These are phyloP conservation scores for Azemiops feae DNA, from an alignment of 2,113 vertebrate species.

Conservation along the genomic window DNA sequence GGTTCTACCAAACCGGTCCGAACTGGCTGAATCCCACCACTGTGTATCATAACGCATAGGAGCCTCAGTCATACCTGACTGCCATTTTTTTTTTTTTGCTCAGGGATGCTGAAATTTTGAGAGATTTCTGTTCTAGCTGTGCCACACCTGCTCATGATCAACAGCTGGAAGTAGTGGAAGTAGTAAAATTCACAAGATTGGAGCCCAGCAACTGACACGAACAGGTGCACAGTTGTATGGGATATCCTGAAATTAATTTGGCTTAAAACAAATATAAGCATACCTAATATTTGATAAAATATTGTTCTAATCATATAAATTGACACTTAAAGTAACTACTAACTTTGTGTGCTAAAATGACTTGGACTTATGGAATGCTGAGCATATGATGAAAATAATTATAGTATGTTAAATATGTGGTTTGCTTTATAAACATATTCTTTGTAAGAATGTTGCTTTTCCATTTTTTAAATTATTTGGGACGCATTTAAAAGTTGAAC, in stretches of 20 bases:
- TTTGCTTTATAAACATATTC: background rate
- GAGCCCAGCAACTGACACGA: conserved; percentile 36
- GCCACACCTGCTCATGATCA: conserved; percentile 19
- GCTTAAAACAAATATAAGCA: background rate
- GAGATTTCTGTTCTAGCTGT: conserved; percentile 4
- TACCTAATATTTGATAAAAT: background rate
- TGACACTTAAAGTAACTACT: background rate
- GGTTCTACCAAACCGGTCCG: too few species aligned
- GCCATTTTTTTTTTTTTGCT: conserved; percentile 20
- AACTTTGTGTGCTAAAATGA: background rate
- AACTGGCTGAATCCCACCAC: too few species aligned
- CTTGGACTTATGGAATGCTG: background rate
- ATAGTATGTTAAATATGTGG: background rate
- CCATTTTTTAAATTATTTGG: background rate
- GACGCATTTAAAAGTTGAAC: conserved; percentile 28
- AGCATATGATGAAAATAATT: background rate
- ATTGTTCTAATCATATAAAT: background rate
- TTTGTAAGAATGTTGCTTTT: conserved; percentile 30
- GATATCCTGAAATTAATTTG: conserved; percentile 33
- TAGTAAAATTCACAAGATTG: conserved; percentile 29
- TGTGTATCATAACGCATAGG: background rate
- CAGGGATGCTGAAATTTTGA: conserved; percentile 29
- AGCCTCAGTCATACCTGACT: background rate
- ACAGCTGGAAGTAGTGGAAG: conserved; percentile 18
- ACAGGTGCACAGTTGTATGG: background rate